Evolutionary conservation across 2,113 vertebrate genomes (phyloP).

Genomic region (Ophthalmolycus amberensis): DNA sequence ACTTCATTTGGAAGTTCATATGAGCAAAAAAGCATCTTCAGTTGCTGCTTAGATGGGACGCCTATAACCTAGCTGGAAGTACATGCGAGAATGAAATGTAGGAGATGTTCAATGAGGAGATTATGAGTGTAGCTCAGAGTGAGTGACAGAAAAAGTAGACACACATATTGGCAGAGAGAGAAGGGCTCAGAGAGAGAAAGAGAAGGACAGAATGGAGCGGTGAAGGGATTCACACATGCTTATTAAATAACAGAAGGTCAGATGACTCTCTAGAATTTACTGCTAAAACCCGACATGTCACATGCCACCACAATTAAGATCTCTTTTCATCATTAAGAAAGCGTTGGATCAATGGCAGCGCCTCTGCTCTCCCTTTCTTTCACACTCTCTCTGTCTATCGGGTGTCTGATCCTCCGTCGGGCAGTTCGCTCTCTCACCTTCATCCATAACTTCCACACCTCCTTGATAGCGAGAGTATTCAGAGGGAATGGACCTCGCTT

Average conservation of each 20-base stretch:
- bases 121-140: conserved; percentile 32
- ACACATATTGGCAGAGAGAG: conserved; percentile 9
- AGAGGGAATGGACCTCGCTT: conserved; percentile 53
- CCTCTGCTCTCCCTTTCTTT: conserved; percentile 39
- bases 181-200: conserved; percentile 11
- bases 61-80: conserved; percentile 46
- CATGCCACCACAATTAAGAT: conserved; percentile 74
- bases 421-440: conserved; percentile 38
- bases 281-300: conserved; percentile 66
- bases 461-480: conserved; percentile 42
- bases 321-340: conserved; percentile 73
- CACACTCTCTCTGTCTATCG: conserved; percentile 33
- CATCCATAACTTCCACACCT: conserved; percentile 58
- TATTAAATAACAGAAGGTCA: conserved; percentile 70
- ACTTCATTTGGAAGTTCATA: conserved; percentile 79
- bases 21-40: conserved; percentile 74
- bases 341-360: conserved; percentile 68
- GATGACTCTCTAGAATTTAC: conserved; percentile 57
- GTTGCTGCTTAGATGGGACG: conserved; percentile 44
- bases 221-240: conserved; percentile 33
- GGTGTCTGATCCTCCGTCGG: conserved; percentile 43
- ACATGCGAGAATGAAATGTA: conserved; percentile 66
- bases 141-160: conserved; percentile 34
- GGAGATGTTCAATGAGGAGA: conserved; percentile 56
- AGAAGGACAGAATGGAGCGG: background rate